phyloP scores from a whole-genome alignment of 2,113 vertebrate genomes.

The Centropristis striata region DNA sequence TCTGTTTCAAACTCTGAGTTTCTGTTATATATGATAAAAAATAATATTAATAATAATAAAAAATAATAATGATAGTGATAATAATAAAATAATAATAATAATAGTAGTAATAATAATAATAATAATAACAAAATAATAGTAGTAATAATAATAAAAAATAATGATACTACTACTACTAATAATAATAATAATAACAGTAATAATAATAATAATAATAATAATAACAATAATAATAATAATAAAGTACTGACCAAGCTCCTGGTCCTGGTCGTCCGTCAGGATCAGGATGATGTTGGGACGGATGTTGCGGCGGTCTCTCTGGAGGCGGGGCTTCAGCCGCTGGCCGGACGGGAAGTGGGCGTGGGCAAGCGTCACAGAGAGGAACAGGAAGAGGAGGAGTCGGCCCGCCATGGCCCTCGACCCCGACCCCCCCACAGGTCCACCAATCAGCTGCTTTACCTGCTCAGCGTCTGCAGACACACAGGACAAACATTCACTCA shows the following conservation, averaged over 20 bases:
- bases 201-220: too few relatives aligned
- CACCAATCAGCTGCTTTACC: constrained; percentile 53
- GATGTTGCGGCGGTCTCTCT: constrained; percentile 96
- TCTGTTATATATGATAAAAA: too few relatives aligned
- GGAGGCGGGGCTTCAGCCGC: constrained; percentile 92
- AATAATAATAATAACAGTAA: too few relatives aligned
- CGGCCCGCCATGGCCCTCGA: constrained; percentile 70
- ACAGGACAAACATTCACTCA: background rate
- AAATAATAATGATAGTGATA: too few relatives aligned
- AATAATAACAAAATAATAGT: too few relatives aligned
- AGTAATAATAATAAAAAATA: too few relatives aligned
- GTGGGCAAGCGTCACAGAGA: constrained; percentile 81
- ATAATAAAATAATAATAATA: too few relatives aligned
- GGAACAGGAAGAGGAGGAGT: constrained; percentile 83
- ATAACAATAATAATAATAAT: too few relatives aligned
- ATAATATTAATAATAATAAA: too few relatives aligned
- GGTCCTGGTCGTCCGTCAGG: constrained; percentile 97
- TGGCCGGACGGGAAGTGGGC: constrained; percentile 89
- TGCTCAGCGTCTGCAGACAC: constrained; percentile 51
- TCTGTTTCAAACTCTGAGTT: too few relatives aligned
- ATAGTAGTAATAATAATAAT: too few relatives aligned
- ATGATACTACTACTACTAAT: too few relatives aligned
- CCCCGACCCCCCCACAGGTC: constrained; percentile 21
- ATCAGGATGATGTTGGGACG: constrained; percentile 97
- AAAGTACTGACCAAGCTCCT: constrained; percentile 94